Evolutionary conservation across 2,113 vertebrate genomes (phyloP).

Genomic region (Muntiacus reevesi): DNA sequence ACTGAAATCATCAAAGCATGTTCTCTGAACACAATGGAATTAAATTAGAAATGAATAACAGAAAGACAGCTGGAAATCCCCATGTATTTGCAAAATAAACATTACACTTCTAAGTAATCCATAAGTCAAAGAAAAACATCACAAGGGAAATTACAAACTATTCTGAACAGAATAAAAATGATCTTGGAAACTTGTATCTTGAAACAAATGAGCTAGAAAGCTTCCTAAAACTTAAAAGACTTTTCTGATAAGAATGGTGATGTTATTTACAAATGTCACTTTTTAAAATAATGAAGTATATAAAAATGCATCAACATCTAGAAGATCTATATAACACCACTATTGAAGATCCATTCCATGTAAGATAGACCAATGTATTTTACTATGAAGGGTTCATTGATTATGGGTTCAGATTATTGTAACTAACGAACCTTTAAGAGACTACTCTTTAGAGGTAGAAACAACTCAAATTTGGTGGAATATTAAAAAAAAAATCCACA

Average conservation of each 20-base stretch:
- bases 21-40: neutral
- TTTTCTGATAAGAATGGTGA: neutral
- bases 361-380: neutral
- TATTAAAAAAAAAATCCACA: neutral
- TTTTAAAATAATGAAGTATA: neutral
- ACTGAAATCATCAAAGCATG: neutral
- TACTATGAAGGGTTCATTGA: neutral
- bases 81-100: neutral
- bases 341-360: neutral
- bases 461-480: neutral
- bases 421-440: neutral
- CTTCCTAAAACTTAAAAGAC: neutral
- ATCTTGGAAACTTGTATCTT: neutral
- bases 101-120: constrained; percentile 21
- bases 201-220: neutral
- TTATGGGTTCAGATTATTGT: neutral
- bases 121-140: neutral
- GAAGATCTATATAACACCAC: neutral
- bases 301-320: neutral
- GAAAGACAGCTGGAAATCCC: neutral
- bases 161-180: constrained; percentile 12
- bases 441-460: neutral
- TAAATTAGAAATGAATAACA: neutral
- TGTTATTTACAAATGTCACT: neutral
- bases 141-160: constrained; percentile 28